phyloP scores from a whole-genome alignment of 2,113 vertebrate genomes.

The Heptranchias perlo region DNA sequence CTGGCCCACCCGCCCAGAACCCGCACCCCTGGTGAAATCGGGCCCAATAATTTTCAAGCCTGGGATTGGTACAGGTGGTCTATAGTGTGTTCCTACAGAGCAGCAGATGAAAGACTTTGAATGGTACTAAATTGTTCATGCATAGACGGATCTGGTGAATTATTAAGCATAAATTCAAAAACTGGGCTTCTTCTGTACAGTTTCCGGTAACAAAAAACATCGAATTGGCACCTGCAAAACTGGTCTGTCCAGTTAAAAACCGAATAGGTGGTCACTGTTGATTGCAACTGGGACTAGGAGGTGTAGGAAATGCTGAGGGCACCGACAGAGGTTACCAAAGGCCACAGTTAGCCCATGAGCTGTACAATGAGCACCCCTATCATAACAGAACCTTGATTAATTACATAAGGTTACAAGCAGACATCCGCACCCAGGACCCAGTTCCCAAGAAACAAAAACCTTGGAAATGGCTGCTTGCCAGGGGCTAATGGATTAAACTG shows the following conservation, averaged over 20 bases:
- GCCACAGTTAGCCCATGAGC: neutral
- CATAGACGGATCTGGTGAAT: neutral
- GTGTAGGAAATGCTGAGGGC: neutral
- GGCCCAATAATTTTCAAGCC: neutral
- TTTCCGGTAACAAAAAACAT: neutral
- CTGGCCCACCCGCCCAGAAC: no score
- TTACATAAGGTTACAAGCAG: no score
- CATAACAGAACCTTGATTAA: neutral
- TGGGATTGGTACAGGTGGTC: neutral
- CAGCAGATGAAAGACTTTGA: neutral
- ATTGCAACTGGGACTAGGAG: neutral
- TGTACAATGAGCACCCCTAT: neutral
- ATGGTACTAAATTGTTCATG: neutral
- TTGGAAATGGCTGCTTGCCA: conserved; percentile 4
- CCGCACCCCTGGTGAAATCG: no score
- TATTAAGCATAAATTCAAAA: neutral
- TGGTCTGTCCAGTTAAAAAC: neutral
- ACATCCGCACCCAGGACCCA: neutral
- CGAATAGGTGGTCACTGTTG: no score
- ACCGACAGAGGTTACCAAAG: neutral
- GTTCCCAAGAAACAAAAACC: neutral
- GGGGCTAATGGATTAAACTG: conserved; percentile 17
- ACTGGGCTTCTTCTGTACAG: neutral
- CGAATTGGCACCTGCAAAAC: neutral
- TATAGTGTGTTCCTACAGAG: neutral